Evolutionary conservation across 2,888 invertebrate genomes (phyloP).

Genomic region (Megastigmus dorsalis): DNA sequence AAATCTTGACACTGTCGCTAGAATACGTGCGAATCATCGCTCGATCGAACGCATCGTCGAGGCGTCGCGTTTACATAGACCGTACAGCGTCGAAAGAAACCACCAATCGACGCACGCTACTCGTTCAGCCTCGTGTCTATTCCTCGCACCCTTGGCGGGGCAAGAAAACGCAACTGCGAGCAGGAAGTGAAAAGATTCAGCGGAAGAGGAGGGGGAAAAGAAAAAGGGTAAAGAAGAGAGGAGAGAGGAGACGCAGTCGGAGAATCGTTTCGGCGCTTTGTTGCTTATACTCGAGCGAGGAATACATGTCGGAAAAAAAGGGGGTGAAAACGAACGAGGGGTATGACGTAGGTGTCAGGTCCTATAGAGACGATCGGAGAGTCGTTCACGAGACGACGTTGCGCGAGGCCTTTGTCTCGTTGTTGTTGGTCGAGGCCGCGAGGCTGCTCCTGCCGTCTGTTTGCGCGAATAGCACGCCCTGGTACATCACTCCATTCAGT

Average conservation of each 20-base stretch:
- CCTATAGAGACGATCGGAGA: not conserved
- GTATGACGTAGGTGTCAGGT: not conserved
- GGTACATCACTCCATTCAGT: slow-evolving; percentile 95
- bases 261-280: too few species aligned
- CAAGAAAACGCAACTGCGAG: too few species aligned
- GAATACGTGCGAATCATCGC: not conserved
- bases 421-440: slow-evolving; percentile 58
- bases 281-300: not conserved
- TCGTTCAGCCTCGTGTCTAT: too few species aligned
- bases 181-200: too few species aligned
- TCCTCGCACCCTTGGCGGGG: too few species aligned
- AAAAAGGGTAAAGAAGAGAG: too few species aligned
- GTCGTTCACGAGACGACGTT: slow-evolving; percentile 66
- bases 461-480: slow-evolving; percentile 85
- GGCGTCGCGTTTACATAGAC: not conserved
- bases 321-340: not conserved
- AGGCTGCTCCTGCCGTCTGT: slow-evolving; percentile 34
- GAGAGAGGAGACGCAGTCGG: too few species aligned
- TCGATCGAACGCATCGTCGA: not conserved
- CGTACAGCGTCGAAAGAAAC: not conserved
- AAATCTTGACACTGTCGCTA: not conserved
- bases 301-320: not conserved
- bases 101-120: too few species aligned
- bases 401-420: slow-evolving; percentile 64
- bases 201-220: too few species aligned